Evolutionary conservation across 2,888 invertebrate species (phyloP), one percentile per base, ranked within the genome.

Genomic region (Rosalia funebris): DNA sequence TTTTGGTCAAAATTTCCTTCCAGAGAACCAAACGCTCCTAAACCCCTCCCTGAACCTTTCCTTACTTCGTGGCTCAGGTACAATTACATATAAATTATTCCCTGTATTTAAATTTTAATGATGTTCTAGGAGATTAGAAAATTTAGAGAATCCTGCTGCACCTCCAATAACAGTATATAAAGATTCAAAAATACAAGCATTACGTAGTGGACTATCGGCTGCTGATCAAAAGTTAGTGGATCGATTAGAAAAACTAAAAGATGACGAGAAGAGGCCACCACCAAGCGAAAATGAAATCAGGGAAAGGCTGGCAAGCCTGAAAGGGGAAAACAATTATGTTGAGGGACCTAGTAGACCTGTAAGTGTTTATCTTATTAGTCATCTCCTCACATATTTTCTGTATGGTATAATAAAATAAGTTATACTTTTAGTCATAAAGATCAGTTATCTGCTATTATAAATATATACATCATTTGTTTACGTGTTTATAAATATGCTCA

Each of bases 191-290:
- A 74, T 82, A 44, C 75, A 77, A 57, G 72, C 76, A 42, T 62
- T 78, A 60, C 69, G 83, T 68, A 74, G 73, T 39, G 83, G 85
- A 57, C 72, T 84, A 69, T 82, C 84, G 58, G 78, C 82, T 1
- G 83, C 78, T 39, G 89, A 90, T 76, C 84, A 86, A 62, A 84
- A 87, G 74, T 87, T 93, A 65, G 82, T 86, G 1, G 86, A 89
- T 65, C 85, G 91, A 58, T 80, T 93, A 55, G 85, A 86, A 73
- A 89, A 88, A 74, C 81, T 93, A 31, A 91, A 89, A 77, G 85
- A 86, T 61, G 84, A 84, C 11, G 84, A 84, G 59, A 79, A 78
- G 42, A 75, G 75, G 37, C 69, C 75, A 9, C 82, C 85, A 36
- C 82, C 85, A 34, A 84, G 86, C 15, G 88, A 90, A 72, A 85